These are phyloP conservation scores for Hyla sarda DNA, from an alignment of 2,113 vertebrate species.

Conservation along the genomic window DNA sequence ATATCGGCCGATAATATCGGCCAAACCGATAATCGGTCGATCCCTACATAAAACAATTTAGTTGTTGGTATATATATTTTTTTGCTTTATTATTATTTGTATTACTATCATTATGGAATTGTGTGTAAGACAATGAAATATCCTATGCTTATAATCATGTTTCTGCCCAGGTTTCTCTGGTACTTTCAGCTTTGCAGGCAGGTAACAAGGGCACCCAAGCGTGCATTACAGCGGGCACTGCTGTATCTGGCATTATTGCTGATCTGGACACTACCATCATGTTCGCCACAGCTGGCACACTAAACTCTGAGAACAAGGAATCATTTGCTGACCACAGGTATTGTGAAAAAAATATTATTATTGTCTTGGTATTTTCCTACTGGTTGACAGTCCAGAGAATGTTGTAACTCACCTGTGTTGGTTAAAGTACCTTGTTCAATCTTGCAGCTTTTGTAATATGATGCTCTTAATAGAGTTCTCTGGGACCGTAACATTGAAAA, in stretches of 20 bases:
- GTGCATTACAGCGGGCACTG: slow-evolving; percentile 94
- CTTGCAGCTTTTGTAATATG: background rate
- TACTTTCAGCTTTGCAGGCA: slow-evolving; percentile 94
- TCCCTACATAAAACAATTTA: no score
- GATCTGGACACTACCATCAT: slow-evolving; percentile 99
- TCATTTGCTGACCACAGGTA: slow-evolving; percentile 98
- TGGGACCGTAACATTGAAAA: no score
- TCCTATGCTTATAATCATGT: slow-evolving; percentile 4
- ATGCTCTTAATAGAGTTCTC: background rate
- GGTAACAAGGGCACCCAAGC: slow-evolving; percentile 98
- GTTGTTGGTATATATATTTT: no score
- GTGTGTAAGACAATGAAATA: background rate
- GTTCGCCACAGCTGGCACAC: slow-evolving; percentile 96
- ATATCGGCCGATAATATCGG: no score
- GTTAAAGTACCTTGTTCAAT: background rate
- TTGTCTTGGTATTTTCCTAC: background rate
- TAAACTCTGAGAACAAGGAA: slow-evolving; percentile 93
- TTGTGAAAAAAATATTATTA: background rate
- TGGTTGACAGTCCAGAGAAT: background rate
- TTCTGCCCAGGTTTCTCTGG: slow-evolving; percentile 87
- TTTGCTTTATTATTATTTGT: no score
- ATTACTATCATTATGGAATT: background rate
- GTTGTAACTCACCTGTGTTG: background rate
- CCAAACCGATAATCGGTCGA: no score
- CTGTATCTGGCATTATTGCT: slow-evolving; percentile 95